Base-by-base conservation (phyloP, 2,797 vertebrate species). In the Sebastes miniatus region DNA sequence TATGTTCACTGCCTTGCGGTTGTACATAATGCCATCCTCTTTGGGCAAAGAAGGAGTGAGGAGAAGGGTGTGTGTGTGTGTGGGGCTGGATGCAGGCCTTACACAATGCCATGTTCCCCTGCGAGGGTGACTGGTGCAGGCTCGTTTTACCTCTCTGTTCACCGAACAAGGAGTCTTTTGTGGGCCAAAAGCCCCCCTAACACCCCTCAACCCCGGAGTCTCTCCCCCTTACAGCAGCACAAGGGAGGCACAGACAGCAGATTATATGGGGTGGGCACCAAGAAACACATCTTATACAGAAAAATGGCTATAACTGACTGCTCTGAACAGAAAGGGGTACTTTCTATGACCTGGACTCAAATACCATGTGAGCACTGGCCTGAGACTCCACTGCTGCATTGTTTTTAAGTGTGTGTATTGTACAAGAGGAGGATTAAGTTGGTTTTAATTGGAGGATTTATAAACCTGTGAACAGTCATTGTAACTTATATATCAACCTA, bases 111-210 rank as follows among this genome's bases (percentile, higher is more conserved):
- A 77, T 73, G 74, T 80, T 86, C 73, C 74, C 64, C 81, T 64
- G 61, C 80, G 76, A 63, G 86, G 61, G 47, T 63, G 73, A 79
- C 78, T 88, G 81, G 7, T 67, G 39, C 39, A 56, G 83, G 78
- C 79, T 92, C 84, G 3, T 81, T 88, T 91, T 91, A 89, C 88
- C 61, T 89, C 79, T 82, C 70, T 84, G 52, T 85, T 88, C 47
- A 63, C 32, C 7, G 56, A 63, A 92, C 85, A 92, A 89, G 86
- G 32, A 81, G 79, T 73, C 87, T 80, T 88, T 89, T 90, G 83
- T 89, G 32, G 64, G 73, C 62, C 68, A 71, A 69, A 83, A 68
- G 14, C 50, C 57, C 54, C 72, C 76, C 65, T 11, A 47, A 57
- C 32, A 69, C 70, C 50, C 68, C 31, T 66, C 52, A 64, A 62